These are phyloP conservation scores for Slavum lentiscoides DNA, from an alignment of 2,888 invertebrate genomes.

Conservation along the genomic window DNA sequence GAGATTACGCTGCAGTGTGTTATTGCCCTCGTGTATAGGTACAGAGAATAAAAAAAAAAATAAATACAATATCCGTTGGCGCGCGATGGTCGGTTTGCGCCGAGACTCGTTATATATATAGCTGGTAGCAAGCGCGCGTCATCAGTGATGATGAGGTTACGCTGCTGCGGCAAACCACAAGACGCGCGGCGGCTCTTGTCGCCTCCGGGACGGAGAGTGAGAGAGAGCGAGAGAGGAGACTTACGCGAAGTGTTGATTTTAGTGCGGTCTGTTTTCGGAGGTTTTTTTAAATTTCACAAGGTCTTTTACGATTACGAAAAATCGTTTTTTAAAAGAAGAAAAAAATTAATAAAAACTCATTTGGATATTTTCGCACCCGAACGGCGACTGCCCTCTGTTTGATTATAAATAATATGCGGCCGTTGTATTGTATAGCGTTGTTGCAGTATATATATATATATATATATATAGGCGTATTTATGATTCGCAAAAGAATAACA, in stretches of 20 bases:
- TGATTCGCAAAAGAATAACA: no score
- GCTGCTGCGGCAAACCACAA: constrained; percentile 33
- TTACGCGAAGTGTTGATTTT: constrained; percentile 11
- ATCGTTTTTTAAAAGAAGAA: constrained; percentile 16
- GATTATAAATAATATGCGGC: no score
- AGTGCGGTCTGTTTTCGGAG: constrained; percentile 31
- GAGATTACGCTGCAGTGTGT: no score
- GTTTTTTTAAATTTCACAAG: constrained; percentile 24
- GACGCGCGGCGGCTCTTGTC: background rate
- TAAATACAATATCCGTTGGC: constrained; percentile 1
- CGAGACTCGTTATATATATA: constrained; percentile 48
- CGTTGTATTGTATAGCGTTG: no score
- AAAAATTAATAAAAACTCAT: background rate
- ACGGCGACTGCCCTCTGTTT: no score
- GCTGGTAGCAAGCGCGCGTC: constrained; percentile 1
- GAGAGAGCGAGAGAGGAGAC: no score
- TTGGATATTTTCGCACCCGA: constrained; percentile 34
- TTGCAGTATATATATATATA: no score
- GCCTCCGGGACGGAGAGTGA: no score
- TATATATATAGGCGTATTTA: no score
- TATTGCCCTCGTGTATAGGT: background rate
- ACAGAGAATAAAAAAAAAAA: constrained; percentile 16
- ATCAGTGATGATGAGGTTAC: background rate
- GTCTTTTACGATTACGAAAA: background rate
- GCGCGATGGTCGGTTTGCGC: constrained; percentile 22